phyloP scores from a whole-genome alignment of 1,140 invertebrate species.

The Pararge aegeria region DNA sequence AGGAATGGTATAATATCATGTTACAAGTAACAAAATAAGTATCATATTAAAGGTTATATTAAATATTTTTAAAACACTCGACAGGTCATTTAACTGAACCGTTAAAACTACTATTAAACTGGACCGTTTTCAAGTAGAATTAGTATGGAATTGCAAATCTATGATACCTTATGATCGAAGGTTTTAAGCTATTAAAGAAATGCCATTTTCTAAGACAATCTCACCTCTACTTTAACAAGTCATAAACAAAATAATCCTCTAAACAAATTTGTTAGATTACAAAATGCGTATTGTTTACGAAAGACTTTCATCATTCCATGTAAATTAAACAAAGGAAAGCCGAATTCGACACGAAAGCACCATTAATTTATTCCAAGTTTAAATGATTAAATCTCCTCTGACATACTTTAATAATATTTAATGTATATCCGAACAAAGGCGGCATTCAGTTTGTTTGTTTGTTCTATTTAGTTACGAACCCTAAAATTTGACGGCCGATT shows the following conservation, averaged over 20 bases:
- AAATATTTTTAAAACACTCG: no score
- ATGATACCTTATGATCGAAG: no score
- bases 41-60: no score
- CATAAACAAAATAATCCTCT: conserved; percentile 1
- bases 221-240: background rate
- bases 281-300: conserved; percentile 4
- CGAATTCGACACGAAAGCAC: background rate
- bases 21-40: no score
- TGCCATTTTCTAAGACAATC: no score
- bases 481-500: no score
- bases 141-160: no score
- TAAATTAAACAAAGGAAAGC: conserved; percentile 1
- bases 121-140: no score
- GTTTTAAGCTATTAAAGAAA: no score
- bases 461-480: background rate
- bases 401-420: background rate
- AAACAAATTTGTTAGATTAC: conserved; percentile 2
- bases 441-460: background rate
- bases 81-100: no score
- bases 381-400: conserved; percentile 2
- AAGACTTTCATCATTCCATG: background rate
- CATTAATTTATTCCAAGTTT: conserved; percentile 1
- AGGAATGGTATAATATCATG: no score
- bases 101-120: no score
- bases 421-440: background rate